Conservation (phyloP, 2,113 vertebrate genomes). For the Bettongia penicillata region DNA sequence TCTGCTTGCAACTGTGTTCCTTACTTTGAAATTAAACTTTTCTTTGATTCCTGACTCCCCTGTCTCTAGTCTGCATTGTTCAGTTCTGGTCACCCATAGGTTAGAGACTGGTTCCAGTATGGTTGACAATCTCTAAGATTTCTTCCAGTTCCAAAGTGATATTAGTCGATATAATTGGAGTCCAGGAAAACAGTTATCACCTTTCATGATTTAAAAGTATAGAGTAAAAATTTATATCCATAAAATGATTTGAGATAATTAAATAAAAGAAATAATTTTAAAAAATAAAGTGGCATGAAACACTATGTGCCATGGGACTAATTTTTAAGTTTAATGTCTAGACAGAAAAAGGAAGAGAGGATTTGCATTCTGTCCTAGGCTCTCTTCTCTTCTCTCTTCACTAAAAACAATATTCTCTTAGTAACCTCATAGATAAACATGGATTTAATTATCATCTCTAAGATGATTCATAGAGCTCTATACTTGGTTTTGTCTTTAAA, state of each 20-base stretch:
- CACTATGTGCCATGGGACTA: neutral
- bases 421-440: neutral
- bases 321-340: neutral
- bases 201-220: neutral
- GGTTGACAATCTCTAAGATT: neutral
- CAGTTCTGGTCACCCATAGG: too few relatives aligned
- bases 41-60: too few relatives aligned
- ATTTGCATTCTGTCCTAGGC: neutral
- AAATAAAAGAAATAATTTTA: neutral
- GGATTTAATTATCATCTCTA: neutral
- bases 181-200: neutral
- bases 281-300: neutral
- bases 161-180: neutral
- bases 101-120: too few relatives aligned
- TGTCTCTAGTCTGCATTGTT: too few relatives aligned
- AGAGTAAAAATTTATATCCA: neutral
- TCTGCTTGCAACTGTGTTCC: too few relatives aligned
- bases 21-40: too few relatives aligned
- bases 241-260: neutral
- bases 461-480: neutral
- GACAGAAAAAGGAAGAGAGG: neutral
- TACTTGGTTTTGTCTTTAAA: neutral
- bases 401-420: neutral
- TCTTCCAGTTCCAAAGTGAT: neutral
- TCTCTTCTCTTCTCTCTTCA: neutral